Evolutionary conservation across 2,888 invertebrate species (phyloP).

Genomic region (Caradrina clavipalpis): DNA sequence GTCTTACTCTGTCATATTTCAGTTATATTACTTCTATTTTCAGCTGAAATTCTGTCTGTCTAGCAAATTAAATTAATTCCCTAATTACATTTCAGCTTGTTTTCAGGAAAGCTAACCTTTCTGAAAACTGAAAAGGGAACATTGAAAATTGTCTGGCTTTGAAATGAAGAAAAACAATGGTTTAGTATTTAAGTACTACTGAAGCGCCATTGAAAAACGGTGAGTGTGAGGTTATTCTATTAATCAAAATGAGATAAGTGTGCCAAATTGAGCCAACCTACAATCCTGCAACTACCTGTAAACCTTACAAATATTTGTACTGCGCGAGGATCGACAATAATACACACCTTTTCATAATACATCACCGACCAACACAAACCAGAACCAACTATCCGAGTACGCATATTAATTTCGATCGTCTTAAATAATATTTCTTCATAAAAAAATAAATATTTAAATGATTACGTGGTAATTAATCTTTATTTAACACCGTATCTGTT

Average conservation of each 20-base stretch:
- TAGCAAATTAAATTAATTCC: constrained; percentile 42
- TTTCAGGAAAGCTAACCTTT: constrained; percentile 5
- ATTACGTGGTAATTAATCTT: constrained; percentile 51
- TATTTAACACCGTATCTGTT: constrained; percentile 30
- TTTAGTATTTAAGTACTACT: no score
- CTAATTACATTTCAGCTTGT: constrained; percentile 38
- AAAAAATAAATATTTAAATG: constrained; percentile 48
- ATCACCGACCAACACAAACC: not conserved
- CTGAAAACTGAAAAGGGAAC: not conserved
- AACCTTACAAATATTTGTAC: no score
- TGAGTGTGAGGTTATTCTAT: no score
- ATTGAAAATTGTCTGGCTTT: not conserved
- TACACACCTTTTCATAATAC: not conserved
- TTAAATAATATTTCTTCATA: not conserved
- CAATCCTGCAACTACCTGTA: no score
- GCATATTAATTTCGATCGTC: not conserved
- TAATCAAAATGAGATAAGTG: no score
- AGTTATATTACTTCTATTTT: constrained; percentile 37
- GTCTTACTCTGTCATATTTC: constrained; percentile 53
- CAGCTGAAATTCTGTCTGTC: constrained; percentile 35
- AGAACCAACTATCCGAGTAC: not conserved
- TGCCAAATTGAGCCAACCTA: no score
- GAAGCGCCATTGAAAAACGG: no score
- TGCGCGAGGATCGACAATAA: no score
- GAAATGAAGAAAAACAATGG: not conserved